These are phyloP conservation scores for Xerus rutilus DNA, from an alignment of 2,797 vertebrate genomes.

Conservation along the genomic window DNA sequence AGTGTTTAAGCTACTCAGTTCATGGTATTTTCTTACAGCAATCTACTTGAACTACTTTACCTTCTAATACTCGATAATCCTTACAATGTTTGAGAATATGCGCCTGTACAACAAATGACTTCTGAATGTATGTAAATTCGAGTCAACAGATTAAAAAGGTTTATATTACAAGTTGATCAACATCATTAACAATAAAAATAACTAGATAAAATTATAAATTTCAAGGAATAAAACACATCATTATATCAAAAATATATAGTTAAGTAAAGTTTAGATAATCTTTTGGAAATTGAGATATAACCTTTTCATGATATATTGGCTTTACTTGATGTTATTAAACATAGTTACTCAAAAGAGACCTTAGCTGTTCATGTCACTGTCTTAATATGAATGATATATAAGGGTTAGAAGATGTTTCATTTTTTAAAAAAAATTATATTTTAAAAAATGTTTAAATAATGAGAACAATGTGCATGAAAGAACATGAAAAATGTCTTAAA, in stretches of 20 bases:
- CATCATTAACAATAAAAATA: neutral
- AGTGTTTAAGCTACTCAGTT: neutral
- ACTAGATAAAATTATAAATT: neutral
- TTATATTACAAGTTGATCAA: neutral
- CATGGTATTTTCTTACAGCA: neutral
- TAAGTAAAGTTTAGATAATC: neutral
- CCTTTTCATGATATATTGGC: neutral
- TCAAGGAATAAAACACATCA: neutral
- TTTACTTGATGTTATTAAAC: neutral
- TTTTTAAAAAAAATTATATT: neutral
- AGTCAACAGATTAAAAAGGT: neutral
- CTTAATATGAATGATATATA: neutral
- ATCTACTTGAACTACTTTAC: neutral
- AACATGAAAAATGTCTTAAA: neutral
- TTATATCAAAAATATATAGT: neutral
- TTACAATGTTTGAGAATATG: neutral
- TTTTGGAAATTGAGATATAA: neutral
- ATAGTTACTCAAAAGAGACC: neutral
- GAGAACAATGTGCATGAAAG: neutral
- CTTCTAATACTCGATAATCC: neutral
- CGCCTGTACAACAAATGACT: neutral
- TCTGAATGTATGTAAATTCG: neutral
- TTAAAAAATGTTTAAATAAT: neutral
- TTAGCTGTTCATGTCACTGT: neutral
- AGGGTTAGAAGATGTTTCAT: neutral